These are phyloP conservation scores for Sebastes minor DNA, from an alignment of 2,797 vertebrate species.

Conservation along the genomic window DNA sequence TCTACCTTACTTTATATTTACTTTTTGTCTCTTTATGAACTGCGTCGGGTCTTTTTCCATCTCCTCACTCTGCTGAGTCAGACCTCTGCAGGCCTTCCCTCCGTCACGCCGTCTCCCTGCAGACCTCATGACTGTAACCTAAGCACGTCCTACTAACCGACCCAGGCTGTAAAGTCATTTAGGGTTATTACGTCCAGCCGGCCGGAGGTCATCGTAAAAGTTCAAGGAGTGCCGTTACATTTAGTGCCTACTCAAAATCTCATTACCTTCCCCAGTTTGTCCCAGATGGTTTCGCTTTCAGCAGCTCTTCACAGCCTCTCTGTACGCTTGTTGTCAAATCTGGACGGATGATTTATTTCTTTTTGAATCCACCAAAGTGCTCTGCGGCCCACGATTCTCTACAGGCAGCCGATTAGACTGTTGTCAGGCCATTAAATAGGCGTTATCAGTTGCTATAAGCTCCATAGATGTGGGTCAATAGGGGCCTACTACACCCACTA, in stretches of 20 bases:
- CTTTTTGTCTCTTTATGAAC: neutral
- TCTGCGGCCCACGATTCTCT: neutral
- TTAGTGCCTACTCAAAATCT: slow-evolving; percentile 50
- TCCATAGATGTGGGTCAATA: too few relatives aligned
- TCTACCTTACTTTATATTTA: neutral
- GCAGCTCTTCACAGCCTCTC: neutral
- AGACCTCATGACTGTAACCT: slow-evolving; percentile 24
- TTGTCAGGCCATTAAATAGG: neutral
- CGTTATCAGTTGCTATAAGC: too few relatives aligned
- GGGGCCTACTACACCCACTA: too few relatives aligned
- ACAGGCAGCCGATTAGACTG: neutral
- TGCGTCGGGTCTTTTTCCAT: slow-evolving; percentile 18
- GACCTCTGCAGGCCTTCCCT: neutral
- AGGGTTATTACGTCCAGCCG: slow-evolving; percentile 30
- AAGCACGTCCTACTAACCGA: slow-evolving; percentile 26
- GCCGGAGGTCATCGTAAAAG: slow-evolving; percentile 49
- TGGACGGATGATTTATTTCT: slow-evolving; percentile 23
- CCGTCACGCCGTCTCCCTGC: neutral
- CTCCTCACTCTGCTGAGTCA: slow-evolving; percentile 19
- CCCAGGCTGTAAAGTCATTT: slow-evolving; percentile 50
- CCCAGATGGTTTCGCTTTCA: slow-evolving; percentile 53
- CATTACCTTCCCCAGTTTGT: slow-evolving; percentile 38
- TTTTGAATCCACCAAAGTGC: neutral
- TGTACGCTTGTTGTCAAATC: neutral
- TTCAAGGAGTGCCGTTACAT: slow-evolving; percentile 36